These are phyloP conservation scores for Drosophila orena DNA, from an alignment of 1,140 invertebrate genomes.

Conservation along the genomic window DNA sequence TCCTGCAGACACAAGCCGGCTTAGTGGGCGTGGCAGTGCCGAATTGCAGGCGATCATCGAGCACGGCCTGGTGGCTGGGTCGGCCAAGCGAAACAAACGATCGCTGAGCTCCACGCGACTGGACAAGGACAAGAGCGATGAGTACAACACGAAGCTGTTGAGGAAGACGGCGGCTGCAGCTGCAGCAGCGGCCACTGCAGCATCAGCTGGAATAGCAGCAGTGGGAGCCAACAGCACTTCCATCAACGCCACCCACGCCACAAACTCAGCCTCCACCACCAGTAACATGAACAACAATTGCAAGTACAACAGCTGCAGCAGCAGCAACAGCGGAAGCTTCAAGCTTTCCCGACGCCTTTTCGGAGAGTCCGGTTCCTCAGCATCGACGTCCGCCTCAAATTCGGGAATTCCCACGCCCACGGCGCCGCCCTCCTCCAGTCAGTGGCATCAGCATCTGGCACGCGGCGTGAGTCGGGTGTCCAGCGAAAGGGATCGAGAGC, in stretches of 20 bases:
- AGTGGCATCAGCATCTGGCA: conserved; percentile 53
- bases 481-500: conserved; percentile 48
- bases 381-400: conserved; percentile 73
- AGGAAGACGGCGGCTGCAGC: conserved; percentile 68
- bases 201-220: conserved; percentile 29
- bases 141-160: conserved; percentile 81
- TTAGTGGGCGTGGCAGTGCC: conserved; percentile 65
- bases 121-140: conserved; percentile 82
- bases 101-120: conserved; percentile 80
- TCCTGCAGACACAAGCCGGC: conserved; percentile 79
- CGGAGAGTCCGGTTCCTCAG: conserved; percentile 69
- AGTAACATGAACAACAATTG: conserved; percentile 23
- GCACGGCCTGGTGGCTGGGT: conserved; percentile 37
- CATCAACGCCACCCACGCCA: neutral
- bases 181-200: conserved; percentile 22
- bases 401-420: conserved; percentile 82
- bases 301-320: conserved; percentile 50
- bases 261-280: neutral
- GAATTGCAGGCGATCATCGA: conserved; percentile 56
- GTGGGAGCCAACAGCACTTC: conserved; percentile 19
- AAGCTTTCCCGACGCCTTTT: conserved; percentile 64
- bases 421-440: conserved; percentile 44
- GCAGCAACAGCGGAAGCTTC: conserved; percentile 59
- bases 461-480: conserved; percentile 49
- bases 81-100: conserved; percentile 76